Percentiles rank a stretch among this genome's conserved stretches.
Evolutionary conservation across 2,888 invertebrate species (phyloP).

Genomic region (Gari tellinella): DNA sequence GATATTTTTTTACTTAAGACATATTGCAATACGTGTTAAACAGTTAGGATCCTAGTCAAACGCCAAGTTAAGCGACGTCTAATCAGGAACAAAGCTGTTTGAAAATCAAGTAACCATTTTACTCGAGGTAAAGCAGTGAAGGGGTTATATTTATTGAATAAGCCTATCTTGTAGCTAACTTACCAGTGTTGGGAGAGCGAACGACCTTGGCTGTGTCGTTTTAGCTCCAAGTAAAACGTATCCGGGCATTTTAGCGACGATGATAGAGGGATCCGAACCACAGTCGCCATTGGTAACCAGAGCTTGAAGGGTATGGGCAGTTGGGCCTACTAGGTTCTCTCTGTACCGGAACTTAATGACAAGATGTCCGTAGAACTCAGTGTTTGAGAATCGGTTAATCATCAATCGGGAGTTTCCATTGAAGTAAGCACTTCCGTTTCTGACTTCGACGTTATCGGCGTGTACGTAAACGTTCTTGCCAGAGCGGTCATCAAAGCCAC

Average conservation of each 20-base stretch:
- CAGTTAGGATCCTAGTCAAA: too few relatives aligned
- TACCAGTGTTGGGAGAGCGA: slow-evolving; percentile 52
- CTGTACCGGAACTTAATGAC: slow-evolving; percentile 70
- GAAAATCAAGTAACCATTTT: too few relatives aligned
- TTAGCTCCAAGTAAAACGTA: slow-evolving; percentile 63
- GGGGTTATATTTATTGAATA: too few relatives aligned
- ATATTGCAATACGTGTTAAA: too few relatives aligned
- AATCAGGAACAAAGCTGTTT: too few relatives aligned
- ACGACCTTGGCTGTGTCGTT: slow-evolving; percentile 36
- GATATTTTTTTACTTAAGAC: too few relatives aligned
- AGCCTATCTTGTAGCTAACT: slow-evolving; percentile 3
- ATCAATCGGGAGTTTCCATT: slow-evolving; percentile 70
- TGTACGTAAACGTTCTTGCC: slow-evolving; percentile 56
- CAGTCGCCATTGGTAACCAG: slow-evolving; percentile 77
- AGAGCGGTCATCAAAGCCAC: slow-evolving; percentile 57
- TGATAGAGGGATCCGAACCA: slow-evolving; percentile 69
- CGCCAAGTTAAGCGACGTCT: too few relatives aligned
- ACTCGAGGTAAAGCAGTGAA: too few relatives aligned
- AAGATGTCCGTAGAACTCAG: slow-evolving; percentile 67
- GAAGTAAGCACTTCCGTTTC: slow-evolving; percentile 66
- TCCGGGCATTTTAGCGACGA: slow-evolving; percentile 64
- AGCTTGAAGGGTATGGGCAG: slow-evolving; percentile 55
- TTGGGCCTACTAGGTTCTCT: slow-evolving; percentile 21
- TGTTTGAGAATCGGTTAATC: slow-evolving; percentile 73
- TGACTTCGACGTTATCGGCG: slow-evolving; percentile 67